Base-by-base conservation (phyloP, 2,113 vertebrate species). In the Pleuronectes platessa region DNA sequence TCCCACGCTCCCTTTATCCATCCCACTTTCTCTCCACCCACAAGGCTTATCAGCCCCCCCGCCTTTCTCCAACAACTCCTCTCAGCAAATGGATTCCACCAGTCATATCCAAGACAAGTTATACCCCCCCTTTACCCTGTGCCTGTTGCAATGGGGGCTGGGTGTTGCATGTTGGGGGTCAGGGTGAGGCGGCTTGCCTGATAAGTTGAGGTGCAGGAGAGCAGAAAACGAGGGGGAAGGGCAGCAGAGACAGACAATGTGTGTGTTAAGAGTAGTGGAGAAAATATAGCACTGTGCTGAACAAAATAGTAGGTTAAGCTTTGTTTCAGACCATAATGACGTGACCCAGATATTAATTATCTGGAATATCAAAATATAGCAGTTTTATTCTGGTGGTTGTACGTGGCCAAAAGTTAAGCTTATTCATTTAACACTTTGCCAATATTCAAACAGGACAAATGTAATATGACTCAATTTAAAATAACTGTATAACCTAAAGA, bases 131-230 rank as follows among this genome's bases (percentile, higher is more conserved):
- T 53, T 55, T 54, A 40, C 68, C 66, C 82, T 51, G 37, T 40
- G 47, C 27, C 37, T 65, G 37, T 24, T 72, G 75, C 65, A 68
- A 59, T 87, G 87, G 90, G 90, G 90, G 87, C 76, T 78, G 90
- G 88, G 90, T 74, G 76, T 61, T 71, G 72, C 4, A 18, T 69
- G 70, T 76, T 63, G 66, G 85, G 83, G 84, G 81, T 86, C 73
- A 84, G 68, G 47, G 40, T 7, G 54, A 73, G 76, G 75, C n/a
- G 7, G 14, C 54, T 59, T 26, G 69, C 35, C 81, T 91, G 88
- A 91, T 91, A 90, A 90, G 80, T 90, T 85, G 89, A 85, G 85
- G 85, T 89, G 82, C 71, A 82, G 68, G 79, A 82, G 74, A 83
- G 77, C 64, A 78, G 79, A 79, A 72, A 35, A 58, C 40, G 12